Base-by-base conservation (phyloP, 2,888 invertebrate genomes). In the Drosophila lacicola region DNA sequence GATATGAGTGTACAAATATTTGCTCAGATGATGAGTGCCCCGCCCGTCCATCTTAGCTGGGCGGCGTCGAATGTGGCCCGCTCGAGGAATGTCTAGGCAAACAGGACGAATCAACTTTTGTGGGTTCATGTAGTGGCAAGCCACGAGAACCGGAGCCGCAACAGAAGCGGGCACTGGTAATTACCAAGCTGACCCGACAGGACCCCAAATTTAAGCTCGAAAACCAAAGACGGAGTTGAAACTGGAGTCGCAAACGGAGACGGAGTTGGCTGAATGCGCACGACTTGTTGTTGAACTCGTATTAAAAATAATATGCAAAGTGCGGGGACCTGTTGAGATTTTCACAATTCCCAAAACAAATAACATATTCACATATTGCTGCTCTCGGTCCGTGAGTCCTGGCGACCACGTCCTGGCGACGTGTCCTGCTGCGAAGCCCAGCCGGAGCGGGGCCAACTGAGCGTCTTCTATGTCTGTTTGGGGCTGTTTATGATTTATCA, bases 241-340 rank as follows among this genome's bases (percentile, higher is more conserved):
- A 29, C 29, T 8, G 17, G 17, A 17, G 17, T 2, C 21, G 51
- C 14, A 25, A 11, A 11, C 0, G 34, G 11, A 47, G 11, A 4
- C 2, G 36, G 39, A 25, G 21, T 29, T 51, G 65, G 46, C 49
- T 73, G 64, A 67, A 62, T 65, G 73, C 73, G 73, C 73, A 74
- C 70, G 70, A 78, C 73, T 77, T 73, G 62, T 47, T 47, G 67
- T 63, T 33, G 42, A 56, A 51, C 65, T 74, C 61, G 71, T 88
- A 86, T 89, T 86, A 89, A 89, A 86, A 86, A 86, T 86, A 86
- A 89, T 86, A 88, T 86, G 89, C 84, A 90, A 90, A 91, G 90
- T 90, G 91, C 91, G 89, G 87, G 90, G 90, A 90, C 90, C 91
- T 91, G 91, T 91, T 91, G 91, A 90, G 91, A 91, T 90, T 90